phyloP scores from a whole-genome alignment of 2,113 vertebrate genomes.

The Sinocyclocheilus anshuiensis region DNA sequence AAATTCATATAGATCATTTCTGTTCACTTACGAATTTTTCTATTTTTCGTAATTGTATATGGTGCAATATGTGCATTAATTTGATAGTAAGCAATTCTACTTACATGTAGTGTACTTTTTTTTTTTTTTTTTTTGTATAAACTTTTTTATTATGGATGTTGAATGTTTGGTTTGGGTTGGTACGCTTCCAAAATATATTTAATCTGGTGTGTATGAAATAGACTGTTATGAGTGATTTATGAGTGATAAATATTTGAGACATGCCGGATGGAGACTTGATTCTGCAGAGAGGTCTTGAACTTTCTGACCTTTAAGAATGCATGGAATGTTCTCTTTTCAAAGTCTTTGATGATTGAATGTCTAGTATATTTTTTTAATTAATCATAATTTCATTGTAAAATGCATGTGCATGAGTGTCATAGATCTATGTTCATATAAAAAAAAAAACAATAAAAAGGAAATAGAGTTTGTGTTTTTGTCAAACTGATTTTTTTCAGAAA shows the following conservation, averaged over 20 bases:
- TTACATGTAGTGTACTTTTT: background rate
- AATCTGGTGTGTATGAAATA: constrained; percentile 22
- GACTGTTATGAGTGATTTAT: constrained; percentile 26
- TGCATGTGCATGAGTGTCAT: constrained; percentile 4
- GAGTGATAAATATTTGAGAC: background rate
- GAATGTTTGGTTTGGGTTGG: constrained; percentile 36
- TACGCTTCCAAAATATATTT: constrained; percentile 10
- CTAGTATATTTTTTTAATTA: background rate
- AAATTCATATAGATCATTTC: background rate
- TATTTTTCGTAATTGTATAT: background rate
- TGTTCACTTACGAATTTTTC: background rate
- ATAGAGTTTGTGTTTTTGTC: background rate
- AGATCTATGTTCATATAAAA: constrained; percentile 15
- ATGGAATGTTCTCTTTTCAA: background rate
- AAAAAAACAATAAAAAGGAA: constrained; percentile 22
- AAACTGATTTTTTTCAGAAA: background rate
- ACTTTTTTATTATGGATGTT: background rate
- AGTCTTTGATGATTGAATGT: background rate
- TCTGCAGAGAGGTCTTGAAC: constrained; percentile 1
- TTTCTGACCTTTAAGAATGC: background rate
- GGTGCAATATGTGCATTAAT: constrained; percentile 11
- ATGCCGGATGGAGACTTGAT: background rate
- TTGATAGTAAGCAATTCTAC: constrained; percentile 1
- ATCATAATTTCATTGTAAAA: background rate
- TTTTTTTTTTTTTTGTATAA: constrained; percentile 14